These are phyloP conservation scores for Ephestia elutella DNA, from an alignment of 1,140 invertebrate species.

Conservation along the genomic window DNA sequence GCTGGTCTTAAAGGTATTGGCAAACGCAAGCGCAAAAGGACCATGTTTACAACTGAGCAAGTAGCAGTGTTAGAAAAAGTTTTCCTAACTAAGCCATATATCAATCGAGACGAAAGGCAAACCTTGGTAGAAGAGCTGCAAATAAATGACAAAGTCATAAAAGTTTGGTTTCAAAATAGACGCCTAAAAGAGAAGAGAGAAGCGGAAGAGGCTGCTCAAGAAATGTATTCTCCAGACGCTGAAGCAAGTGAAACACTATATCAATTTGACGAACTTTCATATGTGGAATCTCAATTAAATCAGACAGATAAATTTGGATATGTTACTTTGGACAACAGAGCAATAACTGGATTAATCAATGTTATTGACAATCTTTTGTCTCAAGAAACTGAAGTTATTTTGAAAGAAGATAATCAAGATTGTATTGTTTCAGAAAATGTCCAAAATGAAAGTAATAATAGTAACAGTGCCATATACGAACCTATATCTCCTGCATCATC, in stretches of 20 bases:
- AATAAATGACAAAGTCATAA: slow-evolving; percentile 40
- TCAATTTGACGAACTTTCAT: slow-evolving; percentile 14
- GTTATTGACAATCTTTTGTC: too few species aligned
- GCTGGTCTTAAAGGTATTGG: slow-evolving; percentile 17
- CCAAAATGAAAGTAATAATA: not conserved
- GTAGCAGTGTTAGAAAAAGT: slow-evolving; percentile 38
- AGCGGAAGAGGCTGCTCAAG: slow-evolving; percentile 16
- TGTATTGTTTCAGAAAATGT: too few species aligned
- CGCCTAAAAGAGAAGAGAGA: slow-evolving; percentile 35
- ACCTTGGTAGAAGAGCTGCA: slow-evolving; percentile 29
- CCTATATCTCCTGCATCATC: slow-evolving; percentile 39
- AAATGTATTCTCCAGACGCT: slow-evolving; percentile 13
- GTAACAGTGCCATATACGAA: slow-evolving; percentile 30
- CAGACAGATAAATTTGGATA: too few species aligned
- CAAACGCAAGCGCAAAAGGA: slow-evolving; percentile 39
- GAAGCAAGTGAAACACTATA: slow-evolving; percentile 32
- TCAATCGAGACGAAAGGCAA: slow-evolving; percentile 32
- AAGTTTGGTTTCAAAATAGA: slow-evolving; percentile 56
- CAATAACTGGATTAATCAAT: too few species aligned
- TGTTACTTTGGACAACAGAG: too few species aligned
- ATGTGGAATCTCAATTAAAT: too few species aligned
- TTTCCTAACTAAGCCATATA: slow-evolving; percentile 37
- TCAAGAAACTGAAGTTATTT: too few species aligned
- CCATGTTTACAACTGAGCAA: slow-evolving; percentile 47
- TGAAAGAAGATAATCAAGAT: too few species aligned